Evolutionary conservation across 2,797 vertebrate species (phyloP).

Genomic region (Pseudocheirus occidentalis): DNA sequence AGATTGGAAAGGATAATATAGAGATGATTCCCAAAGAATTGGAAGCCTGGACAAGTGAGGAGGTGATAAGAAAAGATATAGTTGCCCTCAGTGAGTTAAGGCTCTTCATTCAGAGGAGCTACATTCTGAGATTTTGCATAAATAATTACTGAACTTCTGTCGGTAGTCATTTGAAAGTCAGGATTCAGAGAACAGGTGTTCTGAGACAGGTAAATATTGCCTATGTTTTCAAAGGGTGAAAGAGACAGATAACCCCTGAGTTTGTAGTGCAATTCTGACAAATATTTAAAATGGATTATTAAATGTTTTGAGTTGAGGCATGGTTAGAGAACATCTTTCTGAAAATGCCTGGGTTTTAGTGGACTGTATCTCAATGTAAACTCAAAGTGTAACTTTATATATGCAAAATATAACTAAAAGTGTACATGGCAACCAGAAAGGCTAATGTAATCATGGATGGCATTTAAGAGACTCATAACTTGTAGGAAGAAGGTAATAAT

Average conservation of each 20-base stretch:
- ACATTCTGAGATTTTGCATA: background rate
- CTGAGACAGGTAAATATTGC: background rate
- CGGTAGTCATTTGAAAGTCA: background rate
- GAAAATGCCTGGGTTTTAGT: background rate
- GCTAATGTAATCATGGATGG: background rate
- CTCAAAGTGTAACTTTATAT: background rate
- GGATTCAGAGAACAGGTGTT: background rate
- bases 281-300: background rate
- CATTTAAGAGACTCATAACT: background rate
- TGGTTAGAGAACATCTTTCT: background rate
- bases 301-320: background rate
- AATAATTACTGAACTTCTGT: background rate
- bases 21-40: background rate
- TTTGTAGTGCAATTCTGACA: background rate
- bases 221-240: background rate
- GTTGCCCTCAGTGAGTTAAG: background rate
- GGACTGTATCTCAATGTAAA: background rate
- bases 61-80: background rate
- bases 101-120: background rate
- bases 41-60: background rate
- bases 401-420: background rate
- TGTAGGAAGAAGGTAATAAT: background rate
- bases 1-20: background rate
- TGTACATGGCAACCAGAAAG: background rate
- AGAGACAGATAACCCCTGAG: background rate